Base-by-base conservation (phyloP, 2,797 vertebrate species). In the Myoxocephalus aenaeus region DNA sequence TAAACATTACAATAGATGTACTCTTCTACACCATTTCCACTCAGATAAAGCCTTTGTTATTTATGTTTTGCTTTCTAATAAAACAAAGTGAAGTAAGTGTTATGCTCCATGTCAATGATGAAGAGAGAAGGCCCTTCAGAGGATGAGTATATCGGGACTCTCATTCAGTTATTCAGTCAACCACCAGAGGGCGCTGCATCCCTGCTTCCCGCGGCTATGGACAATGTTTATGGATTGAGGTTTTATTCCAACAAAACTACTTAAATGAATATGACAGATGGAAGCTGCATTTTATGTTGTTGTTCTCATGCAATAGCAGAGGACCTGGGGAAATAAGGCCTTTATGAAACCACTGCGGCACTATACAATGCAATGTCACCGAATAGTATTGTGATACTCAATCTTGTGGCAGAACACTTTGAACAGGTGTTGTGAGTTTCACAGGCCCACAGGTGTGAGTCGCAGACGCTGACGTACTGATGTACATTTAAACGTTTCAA, bases 171-270 rank as follows among this genome's bases (percentile, higher is more conserved):
- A 25, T 25, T 65, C 61, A 57, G 36, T 81, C 13, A 4, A 22
- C 87, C 92, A 88, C 83, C 54, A 87, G 92, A 85, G 59, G 89
- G 86, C 22, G 86, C 86, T 81, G 73, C 65, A 27, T 65, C 34
- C 70, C 70, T 71, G 57, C 89, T 91, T 94, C 89, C 92, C 77
- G 40, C 83, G 76, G 91, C 90, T 91, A 88, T 87, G 85, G 75
- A 82, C 53, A 5, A 17, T 48, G 64, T 58, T 65, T 2, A 51
- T 64, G 54, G 69, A 73, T 59, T 57, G 56, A 79, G 63, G 17
- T 77, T 86, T 79, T 64, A 38, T 57, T 80, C 58, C 58, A 61
- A 46, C 34, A 73, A 70, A 69, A 58, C 40, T 9, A 40, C 44
- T 38, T 13, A 88, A 80, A 86, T 18, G 36, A 67, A 34, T 67